These are phyloP conservation scores for Syrmaticus mikado DNA, from an alignment of 2,113 vertebrate species.

Conservation along the genomic window DNA sequence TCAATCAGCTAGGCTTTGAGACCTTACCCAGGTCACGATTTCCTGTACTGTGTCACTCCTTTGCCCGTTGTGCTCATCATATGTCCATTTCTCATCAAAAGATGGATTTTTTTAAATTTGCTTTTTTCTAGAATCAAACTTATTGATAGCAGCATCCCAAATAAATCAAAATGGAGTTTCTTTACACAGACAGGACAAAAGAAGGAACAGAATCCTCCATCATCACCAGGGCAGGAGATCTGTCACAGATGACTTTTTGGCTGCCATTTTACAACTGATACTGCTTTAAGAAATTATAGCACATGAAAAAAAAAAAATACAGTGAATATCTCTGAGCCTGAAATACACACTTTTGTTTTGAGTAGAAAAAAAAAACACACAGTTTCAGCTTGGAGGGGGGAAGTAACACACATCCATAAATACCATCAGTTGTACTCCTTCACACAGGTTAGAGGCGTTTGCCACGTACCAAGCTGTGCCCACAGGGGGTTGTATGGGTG, in stretches of 20 bases:
- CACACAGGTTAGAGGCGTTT: not conserved
- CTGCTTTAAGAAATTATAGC: not conserved
- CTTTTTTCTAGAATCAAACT: not conserved
- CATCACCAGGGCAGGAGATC: not conserved
- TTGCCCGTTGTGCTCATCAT: not conserved
- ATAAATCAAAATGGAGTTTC: not conserved
- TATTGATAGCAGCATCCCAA: not conserved
- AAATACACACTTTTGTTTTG: not conserved
- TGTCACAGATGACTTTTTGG: not conserved
- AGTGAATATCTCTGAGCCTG: not conserved
- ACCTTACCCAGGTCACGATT: not conserved
- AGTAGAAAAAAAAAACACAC: not conserved
- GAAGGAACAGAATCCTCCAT: not conserved
- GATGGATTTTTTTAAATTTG: not conserved
- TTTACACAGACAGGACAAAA: not conserved
- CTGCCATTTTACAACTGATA: not conserved
- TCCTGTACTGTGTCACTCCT: not conserved
- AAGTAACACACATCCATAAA: not conserved
- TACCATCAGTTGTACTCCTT: fast-evolving
- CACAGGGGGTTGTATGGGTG: constrained; percentile 98
- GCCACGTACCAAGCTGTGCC: constrained; percentile 93
- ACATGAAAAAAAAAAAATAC: not conserved
- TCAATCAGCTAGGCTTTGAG: not conserved
- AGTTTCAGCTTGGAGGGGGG: not conserved
- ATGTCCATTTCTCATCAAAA: not conserved